Percentiles rank a stretch among this genome's conserved stretches.
phyloP scores from a whole-genome alignment of 2,888 invertebrate species.

The Crematogaster levior region DNA sequence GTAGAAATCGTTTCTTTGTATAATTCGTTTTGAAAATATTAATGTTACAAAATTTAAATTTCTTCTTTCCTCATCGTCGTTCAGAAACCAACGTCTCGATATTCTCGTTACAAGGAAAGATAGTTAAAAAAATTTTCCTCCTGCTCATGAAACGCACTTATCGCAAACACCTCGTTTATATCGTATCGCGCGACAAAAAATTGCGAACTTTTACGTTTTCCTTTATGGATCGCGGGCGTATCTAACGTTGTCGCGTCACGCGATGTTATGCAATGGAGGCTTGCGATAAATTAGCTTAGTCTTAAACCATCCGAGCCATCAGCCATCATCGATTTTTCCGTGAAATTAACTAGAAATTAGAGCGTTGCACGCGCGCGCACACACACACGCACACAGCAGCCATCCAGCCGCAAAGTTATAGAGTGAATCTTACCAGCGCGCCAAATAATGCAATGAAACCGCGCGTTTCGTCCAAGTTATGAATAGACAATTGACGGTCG shows the following conservation, averaged over 20 bases:
- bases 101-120: not conserved
- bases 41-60: not conserved
- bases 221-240: constrained; percentile 36
- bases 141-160: not conserved
- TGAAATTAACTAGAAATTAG: constrained; percentile 42
- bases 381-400: too few species aligned
- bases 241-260: constrained; percentile 26
- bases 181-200: constrained; percentile 29
- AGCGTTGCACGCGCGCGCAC: constrained; percentile 27
- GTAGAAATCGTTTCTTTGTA: not conserved
- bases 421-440: constrained; percentile 5
- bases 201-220: not conserved
- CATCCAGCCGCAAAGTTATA: not conserved
- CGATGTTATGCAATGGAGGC: constrained; percentile 38
- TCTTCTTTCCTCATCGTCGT: not conserved
- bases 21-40: not conserved
- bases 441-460: constrained; percentile 8
- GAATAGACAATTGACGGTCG: constrained; percentile 34
- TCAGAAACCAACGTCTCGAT: not conserved
- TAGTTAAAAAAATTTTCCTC: not conserved
- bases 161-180: constrained; percentile 1
- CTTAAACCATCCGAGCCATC: constrained; percentile 44
- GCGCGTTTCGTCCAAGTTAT: constrained; percentile 19
- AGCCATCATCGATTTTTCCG: constrained; percentile 39
- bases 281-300: constrained; percentile 37